Conservation (phyloP, 2,888 invertebrate species). For the Tolmerus cingulatus region DNA sequence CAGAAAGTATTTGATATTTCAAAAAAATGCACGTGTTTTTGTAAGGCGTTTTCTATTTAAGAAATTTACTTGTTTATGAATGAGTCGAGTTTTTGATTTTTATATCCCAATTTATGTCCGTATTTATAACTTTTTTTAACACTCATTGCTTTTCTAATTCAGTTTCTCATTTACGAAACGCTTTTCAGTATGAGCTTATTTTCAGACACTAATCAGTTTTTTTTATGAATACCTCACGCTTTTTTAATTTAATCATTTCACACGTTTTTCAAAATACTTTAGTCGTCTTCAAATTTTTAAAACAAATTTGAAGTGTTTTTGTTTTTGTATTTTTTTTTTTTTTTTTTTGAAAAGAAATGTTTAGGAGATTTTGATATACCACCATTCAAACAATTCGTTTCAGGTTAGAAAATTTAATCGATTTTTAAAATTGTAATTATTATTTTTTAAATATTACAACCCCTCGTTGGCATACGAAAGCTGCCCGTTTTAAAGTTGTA, state of each 20-base stretch:
- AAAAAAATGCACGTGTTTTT: background rate
- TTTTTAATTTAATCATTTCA: background rate
- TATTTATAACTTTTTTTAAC: background rate
- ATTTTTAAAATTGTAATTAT: background rate
- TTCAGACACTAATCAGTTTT: background rate
- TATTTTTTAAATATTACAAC: background rate
- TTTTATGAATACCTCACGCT: background rate
- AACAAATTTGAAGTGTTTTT: background rate
- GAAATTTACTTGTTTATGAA: background rate
- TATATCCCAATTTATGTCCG: background rate
- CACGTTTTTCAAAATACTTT: background rate
- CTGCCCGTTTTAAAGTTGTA: background rate
- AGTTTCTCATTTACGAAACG: background rate
- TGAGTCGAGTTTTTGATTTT: background rate
- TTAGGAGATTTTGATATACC: background rate
- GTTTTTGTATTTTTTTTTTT: no score
- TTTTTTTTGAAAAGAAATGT: background rate
- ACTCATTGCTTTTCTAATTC: background rate
- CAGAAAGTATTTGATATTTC: background rate
- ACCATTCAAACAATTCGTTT: background rate
- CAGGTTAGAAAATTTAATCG: background rate
- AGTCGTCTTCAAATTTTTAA: background rate
- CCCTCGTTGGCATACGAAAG: background rate
- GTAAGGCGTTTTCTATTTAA: background rate
- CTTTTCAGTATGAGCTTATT: background rate